These are phyloP conservation scores for Eupeodes corollae DNA, from an alignment of 1,140 invertebrate species.

Conservation along the genomic window DNA sequence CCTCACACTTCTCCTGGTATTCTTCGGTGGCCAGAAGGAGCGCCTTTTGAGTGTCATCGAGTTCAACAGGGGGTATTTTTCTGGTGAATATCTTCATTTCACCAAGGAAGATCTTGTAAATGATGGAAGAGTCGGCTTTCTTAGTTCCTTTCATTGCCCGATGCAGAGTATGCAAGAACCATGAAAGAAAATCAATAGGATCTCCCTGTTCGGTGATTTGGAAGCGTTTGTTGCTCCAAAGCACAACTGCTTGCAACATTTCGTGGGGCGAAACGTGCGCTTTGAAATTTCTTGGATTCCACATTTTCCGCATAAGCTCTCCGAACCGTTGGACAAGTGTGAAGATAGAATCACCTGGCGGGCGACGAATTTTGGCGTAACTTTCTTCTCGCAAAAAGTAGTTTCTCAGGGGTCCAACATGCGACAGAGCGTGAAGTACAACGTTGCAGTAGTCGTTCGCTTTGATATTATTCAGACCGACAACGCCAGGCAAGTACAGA, in stretches of 20 bases:
- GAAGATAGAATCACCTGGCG: constrained; percentile 84
- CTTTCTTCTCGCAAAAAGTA: constrained; percentile 92
- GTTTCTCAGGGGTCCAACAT: constrained; percentile 86
- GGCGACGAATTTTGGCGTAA: constrained; percentile 77
- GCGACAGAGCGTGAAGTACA: constrained; percentile 88
- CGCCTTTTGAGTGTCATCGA: constrained; percentile 78
- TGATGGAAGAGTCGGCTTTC: constrained; percentile 76
- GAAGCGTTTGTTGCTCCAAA: constrained; percentile 96
- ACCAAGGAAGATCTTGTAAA: constrained; percentile 92
- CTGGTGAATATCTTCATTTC: constrained; percentile 89
- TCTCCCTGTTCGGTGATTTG: constrained; percentile 99
- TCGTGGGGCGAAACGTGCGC: constrained; percentile 99
- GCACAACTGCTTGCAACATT: constrained; percentile 97
- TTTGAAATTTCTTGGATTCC: constrained; percentile 99
- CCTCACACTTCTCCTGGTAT: constrained; percentile 75
- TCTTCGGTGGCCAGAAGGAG: constrained; percentile 70
- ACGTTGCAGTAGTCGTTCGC: constrained; percentile 99
- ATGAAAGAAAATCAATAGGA: constrained; percentile 92
- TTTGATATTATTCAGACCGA: constrained; percentile 98
- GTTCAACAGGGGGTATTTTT: constrained; percentile 87
- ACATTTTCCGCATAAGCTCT: constrained; percentile 92
- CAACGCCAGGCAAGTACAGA: constrained; percentile 91
- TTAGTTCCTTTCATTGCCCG: constrained; percentile 78
- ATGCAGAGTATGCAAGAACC: constrained; percentile 92
- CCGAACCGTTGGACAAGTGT: constrained; percentile 94